Base-by-base conservation (phyloP, 53 echinoderm and acorn worm genomes). In the Antedon mediterranea region DNA sequence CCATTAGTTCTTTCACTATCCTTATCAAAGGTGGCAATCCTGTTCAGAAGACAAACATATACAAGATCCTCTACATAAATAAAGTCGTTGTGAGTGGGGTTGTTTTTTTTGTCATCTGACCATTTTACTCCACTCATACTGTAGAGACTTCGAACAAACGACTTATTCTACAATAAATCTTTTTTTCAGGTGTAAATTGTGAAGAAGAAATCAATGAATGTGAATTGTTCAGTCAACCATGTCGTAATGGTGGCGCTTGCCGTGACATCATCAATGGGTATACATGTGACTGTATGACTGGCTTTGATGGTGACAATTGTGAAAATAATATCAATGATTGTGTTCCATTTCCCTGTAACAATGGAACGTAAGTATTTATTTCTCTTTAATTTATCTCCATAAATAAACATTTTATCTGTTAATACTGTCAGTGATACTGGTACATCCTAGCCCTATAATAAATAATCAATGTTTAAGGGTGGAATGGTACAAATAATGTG, bases 241-340 rank as follows among this genome's bases (percentile, higher is more conserved):
- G 90, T 73, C 73, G 31, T 28, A 90, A 87, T 73, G 83, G 80
- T 43, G 87, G 79, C 0, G 81, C 84, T 1, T 90, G 90, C 34
- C 28, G 57, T 74, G 31, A 81, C 33, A 20, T 42, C 1, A 41
- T 81, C 0, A 70, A 34, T 20, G 43, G 29, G 31, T 90, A 84
- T 44, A 57, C 75, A 28, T 90, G 90, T 43, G 26, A 28, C 30
- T 81, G 81, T 32, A 26, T 26, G 23, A 31, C 31, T 43, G 73
- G 73, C 3, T 81, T 34, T 43, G 9, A 1, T n/a, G 81, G 81
- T 5, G 3, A 6, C 26, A 31, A 81, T 43, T 81, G 81, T 75
- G 81, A 81, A 33, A 74, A 30, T 27, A 79, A 78, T 26, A 42
- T 31, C 23, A 29, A 78, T 78, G 78, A 78, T 20, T 78, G 78